These are phyloP conservation scores for Naso thynnoides DNA, from an alignment of 2,797 vertebrate species.

Conservation along the genomic window DNA sequence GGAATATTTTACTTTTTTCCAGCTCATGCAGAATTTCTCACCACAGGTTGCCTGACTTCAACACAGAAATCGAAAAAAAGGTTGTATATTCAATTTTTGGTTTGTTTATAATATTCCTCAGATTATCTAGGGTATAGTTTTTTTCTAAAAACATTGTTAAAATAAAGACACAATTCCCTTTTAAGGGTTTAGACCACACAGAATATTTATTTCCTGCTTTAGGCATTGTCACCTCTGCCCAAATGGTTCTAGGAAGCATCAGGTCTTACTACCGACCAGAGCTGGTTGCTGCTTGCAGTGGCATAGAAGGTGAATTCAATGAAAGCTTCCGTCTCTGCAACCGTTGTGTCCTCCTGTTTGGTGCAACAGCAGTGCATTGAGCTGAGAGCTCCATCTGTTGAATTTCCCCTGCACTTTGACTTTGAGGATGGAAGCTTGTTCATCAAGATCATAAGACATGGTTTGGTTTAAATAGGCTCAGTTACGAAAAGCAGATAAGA, in stretches of 20 bases:
- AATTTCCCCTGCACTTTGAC: background rate
- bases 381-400: background rate
- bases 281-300: background rate
- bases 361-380: background rate
- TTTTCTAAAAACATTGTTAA: background rate
- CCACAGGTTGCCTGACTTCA: background rate
- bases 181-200: background rate
- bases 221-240: background rate
- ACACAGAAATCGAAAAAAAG: background rate
- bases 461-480: background rate
- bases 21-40: background rate
- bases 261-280: background rate
- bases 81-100: background rate
- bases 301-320: background rate
- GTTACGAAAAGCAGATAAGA: background rate
- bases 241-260: background rate
- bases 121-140: background rate
- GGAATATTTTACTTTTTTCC: background rate
- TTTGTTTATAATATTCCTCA: background rate
- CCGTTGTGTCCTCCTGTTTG: slow-evolving; percentile 3
- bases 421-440: background rate
- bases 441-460: background rate
- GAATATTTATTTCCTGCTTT: background rate
- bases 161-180: background rate
- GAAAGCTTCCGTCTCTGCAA: background rate